These are phyloP conservation scores for Drosophila novamexicana DNA, from an alignment of 1,140 invertebrate species.

Conservation along the genomic window DNA sequence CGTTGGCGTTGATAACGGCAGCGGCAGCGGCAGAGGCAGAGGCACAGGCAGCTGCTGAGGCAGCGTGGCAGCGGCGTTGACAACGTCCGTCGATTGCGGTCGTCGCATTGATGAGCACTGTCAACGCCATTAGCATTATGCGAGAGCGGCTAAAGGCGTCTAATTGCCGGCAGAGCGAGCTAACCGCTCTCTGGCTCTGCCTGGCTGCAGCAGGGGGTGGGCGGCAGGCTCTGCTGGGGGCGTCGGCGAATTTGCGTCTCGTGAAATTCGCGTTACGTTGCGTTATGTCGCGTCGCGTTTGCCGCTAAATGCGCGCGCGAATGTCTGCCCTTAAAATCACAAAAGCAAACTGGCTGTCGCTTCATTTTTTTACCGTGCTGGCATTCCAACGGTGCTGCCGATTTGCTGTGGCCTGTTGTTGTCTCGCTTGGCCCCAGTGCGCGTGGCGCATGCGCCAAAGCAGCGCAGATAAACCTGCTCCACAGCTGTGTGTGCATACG, in stretches of 20 bases:
- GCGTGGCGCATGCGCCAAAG: slow-evolving; percentile 68
- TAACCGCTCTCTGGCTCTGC: neutral
- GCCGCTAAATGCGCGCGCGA: slow-evolving; percentile 63
- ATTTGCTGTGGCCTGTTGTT: slow-evolving; percentile 18
- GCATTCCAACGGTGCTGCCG: slow-evolving; percentile 60
- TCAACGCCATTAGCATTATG: slow-evolving; percentile 84
- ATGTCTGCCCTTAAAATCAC: slow-evolving; percentile 53
- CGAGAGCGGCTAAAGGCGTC: slow-evolving; percentile 73
- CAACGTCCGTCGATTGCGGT: slow-evolving; percentile 57
- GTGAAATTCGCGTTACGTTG: slow-evolving; percentile 39
- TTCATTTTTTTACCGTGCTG: slow-evolving; percentile 44
- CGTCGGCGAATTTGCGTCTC: slow-evolving; percentile 53
- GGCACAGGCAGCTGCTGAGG: neutral
- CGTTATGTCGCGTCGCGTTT: slow-evolving; percentile 42
- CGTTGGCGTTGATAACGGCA: slow-evolving; percentile 34
- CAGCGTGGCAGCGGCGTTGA: slow-evolving; percentile 32
- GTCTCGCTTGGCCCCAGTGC: slow-evolving; percentile 48
- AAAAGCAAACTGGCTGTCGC: slow-evolving; percentile 50
- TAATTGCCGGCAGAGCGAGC: slow-evolving; percentile 63
- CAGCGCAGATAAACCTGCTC: slow-evolving; percentile 68
- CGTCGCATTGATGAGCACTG: slow-evolving; percentile 70
- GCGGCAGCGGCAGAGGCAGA: neutral
- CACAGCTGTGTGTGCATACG: slow-evolving; percentile 29
- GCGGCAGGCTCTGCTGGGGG: slow-evolving; percentile 34
- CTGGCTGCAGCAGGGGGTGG: neutral